Evolutionary conservation across 2,113 vertebrate species (phyloP).

Genomic region (Nesoenas mayeri): DNA sequence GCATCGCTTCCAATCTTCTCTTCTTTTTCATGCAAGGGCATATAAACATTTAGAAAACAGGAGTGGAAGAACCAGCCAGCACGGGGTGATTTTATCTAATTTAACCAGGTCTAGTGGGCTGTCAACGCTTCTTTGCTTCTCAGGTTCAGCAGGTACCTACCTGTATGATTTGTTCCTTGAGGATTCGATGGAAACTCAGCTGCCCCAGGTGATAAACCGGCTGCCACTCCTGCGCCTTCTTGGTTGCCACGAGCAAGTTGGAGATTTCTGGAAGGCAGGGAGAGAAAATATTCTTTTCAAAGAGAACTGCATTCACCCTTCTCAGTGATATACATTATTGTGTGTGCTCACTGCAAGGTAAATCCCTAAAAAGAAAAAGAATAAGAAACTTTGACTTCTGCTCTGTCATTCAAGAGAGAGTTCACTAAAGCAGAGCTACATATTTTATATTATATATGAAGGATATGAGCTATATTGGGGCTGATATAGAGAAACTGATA

Average conservation of each 20-base stretch:
- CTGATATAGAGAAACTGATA: background rate
- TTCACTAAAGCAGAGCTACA: background rate
- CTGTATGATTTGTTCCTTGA: conserved; percentile 90
- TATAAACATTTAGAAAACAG: rapidly evolving
- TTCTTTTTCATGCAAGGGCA: background rate
- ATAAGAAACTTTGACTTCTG: background rate
- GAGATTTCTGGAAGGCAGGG: conserved; percentile 85
- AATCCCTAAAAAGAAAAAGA: background rate
- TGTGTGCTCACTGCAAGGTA: background rate
- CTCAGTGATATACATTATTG: rapidly evolving
- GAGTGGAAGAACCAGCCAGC: background rate
- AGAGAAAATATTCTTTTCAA: background rate
- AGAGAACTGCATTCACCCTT: background rate
- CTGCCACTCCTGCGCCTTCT: conserved; percentile 81
- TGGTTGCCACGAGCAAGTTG: conserved; percentile 94
- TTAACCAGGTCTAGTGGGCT: rapidly evolving
- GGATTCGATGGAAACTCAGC: conserved; percentile 91
- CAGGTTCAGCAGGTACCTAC: conserved; percentile 63
- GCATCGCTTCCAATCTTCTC: background rate
- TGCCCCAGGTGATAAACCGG: conserved; percentile 79
- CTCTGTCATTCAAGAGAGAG: background rate
- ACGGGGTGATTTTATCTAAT: no score
- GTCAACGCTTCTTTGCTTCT: background rate
- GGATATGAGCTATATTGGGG: background rate
- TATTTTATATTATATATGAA: background rate